phyloP scores from a whole-genome alignment of 1,140 invertebrate genomes.

The Atopsyche davidsoni region DNA sequence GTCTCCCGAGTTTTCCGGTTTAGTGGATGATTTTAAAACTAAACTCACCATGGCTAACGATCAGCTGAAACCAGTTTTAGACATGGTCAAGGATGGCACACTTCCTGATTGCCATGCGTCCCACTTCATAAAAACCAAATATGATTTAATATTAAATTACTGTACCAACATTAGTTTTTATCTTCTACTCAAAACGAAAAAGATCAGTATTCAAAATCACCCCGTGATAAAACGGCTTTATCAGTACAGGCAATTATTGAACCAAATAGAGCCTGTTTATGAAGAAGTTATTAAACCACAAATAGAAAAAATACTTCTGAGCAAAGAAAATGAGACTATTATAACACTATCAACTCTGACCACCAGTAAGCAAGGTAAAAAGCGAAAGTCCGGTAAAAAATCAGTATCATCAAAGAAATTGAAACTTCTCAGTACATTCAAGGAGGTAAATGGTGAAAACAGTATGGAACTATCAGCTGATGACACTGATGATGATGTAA shows the following conservation, averaged over 20 bases:
- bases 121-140: constrained; percentile 64
- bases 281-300: constrained; percentile 58
- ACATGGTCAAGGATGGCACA: constrained; percentile 53
- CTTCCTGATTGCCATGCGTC: constrained; percentile 51
- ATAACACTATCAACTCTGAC: constrained; percentile 33
- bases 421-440: constrained; percentile 39
- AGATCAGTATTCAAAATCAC: constrained; percentile 65
- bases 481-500: constrained; percentile 42
- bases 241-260: constrained; percentile 70
- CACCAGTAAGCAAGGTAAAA: constrained; percentile 31
- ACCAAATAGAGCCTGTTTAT: constrained; percentile 64
- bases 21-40: constrained; percentile 73
- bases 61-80: constrained; percentile 59
- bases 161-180: constrained; percentile 83
- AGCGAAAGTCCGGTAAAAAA: constrained; percentile 33
- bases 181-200: constrained; percentile 72
- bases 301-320: constrained; percentile 54
- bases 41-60: constrained; percentile 59
- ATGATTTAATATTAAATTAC: constrained; percentile 72
- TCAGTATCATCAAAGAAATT: constrained; percentile 40
- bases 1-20: constrained; percentile 72
- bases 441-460: constrained; percentile 43
- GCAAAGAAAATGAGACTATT: constrained; percentile 45
- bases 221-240: constrained; percentile 78
- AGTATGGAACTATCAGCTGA: constrained; percentile 33